Percentiles rank a stretch among this genome's conserved stretches.
These are phyloP conservation scores for Astropecten irregularis DNA, from an alignment of 53 echinoderm and acorn worm genomes.

Conservation along the genomic window DNA sequence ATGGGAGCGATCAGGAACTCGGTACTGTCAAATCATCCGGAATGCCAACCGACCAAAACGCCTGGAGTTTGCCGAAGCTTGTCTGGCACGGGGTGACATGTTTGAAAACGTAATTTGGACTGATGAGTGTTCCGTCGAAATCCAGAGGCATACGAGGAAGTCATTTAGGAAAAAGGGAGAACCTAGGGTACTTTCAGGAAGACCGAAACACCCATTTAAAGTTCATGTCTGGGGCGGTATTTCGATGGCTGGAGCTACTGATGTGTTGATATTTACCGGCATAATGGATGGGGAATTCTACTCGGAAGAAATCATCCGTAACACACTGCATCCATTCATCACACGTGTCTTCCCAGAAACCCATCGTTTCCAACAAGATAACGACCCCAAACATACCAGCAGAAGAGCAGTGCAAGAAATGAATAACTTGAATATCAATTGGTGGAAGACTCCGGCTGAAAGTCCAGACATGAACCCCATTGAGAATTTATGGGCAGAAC, in stretches of 20 bases:
- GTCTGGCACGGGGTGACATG: constrained; percentile 3
- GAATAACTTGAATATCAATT: constrained; percentile 28
- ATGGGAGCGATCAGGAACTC: constrained; percentile 52
- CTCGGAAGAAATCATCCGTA: constrained; percentile 32
- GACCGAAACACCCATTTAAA: too few relatives aligned
- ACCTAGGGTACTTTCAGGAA: neutral
- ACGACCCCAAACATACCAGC: constrained; percentile 76
- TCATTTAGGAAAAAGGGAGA: constrained; percentile 15
- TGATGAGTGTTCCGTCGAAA: constrained; percentile 63
- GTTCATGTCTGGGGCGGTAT: constrained; percentile 75
- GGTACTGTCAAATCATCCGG: constrained; percentile 56
- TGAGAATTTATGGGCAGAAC: constrained; percentile 58
- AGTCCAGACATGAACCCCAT: constrained; percentile 75
- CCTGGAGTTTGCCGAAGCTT: constrained; percentile 27
- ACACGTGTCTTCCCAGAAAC: constrained; percentile 26
- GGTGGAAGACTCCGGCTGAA: constrained; percentile 67
- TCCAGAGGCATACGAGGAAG: constrained; percentile 2
- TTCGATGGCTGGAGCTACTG: constrained; percentile 34
- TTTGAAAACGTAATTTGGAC: constrained; percentile 64
- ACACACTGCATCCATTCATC: constrained; percentile 43
- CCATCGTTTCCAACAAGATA: constrained; percentile 67
- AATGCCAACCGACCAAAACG: constrained; percentile 42
- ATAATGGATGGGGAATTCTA: constrained; percentile 68
- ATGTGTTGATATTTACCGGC: constrained; percentile 45
- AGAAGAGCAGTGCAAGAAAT: constrained; percentile 33